Conservation (phyloP, 2,888 invertebrate species). For the Apoda limacodes region DNA sequence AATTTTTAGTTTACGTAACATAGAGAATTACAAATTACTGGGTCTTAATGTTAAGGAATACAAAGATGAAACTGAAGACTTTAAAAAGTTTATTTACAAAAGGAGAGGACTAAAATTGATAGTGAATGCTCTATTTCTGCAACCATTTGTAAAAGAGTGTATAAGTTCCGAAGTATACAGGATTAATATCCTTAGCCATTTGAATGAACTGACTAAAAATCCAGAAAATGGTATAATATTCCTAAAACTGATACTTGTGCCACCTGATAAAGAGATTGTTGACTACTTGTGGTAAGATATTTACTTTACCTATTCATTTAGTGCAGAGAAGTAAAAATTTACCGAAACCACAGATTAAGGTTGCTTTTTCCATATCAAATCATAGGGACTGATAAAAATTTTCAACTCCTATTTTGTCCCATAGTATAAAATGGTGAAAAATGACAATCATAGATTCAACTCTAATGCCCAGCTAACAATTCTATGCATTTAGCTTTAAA, state of each 20-base stretch:
- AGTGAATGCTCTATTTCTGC: conserved; percentile 40
- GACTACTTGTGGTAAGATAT: conserved; percentile 76
- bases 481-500: no score
- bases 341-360: no score
- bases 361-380: no score
- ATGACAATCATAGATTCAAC: no score
- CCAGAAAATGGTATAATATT: conserved; percentile 32
- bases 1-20: conserved; percentile 31
- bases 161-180: conserved; percentile 41
- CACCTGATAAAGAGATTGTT: conserved; percentile 72
- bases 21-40: conserved; percentile 32
- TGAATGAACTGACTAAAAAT: conserved; percentile 31
- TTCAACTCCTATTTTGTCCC: no score
- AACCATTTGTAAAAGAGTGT: conserved; percentile 46
- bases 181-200: conserved; percentile 34
- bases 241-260: conserved; percentile 62
- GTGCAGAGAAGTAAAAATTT: background rate
- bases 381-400: no score
- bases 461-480: no score
- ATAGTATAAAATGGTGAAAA: no score
- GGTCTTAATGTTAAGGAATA: conserved; percentile 33
- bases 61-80: conserved; percentile 21
- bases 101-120: conserved; percentile 26
- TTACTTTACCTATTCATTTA: background rate
- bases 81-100: conserved; percentile 21